Base-by-base conservation (phyloP, 2,888 invertebrate genomes). In the Hydrotaea cyrtoneurina region DNA sequence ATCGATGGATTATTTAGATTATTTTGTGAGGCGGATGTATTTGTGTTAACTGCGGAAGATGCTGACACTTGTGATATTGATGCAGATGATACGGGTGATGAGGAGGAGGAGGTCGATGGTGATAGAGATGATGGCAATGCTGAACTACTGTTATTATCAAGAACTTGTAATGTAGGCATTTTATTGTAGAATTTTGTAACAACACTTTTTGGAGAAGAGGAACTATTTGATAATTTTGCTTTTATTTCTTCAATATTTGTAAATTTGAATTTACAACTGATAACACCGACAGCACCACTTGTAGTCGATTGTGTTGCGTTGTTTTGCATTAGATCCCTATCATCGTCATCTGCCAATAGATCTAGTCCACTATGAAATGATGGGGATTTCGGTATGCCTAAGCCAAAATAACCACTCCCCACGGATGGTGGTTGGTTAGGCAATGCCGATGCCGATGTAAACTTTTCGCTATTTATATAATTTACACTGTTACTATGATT, bases 321-420 rank as follows among this genome's bases (percentile, higher is more conserved):
- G 23, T 43, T 71, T 78, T 78, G 26, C 66, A 72, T 71, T 80
- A 82, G 46, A 72, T 74, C 74, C 31, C 66, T 53, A 79, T 86
- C 86, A 66, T 89, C 88, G 78, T 88, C 94, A 88, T 94, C 95
- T 84, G 96, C 96, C 89, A 96, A 96, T 90, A 96, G 94, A 92
- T 97, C 96, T 88, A 97, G 94, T 81, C 96, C 97, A 93, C 96
- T 96, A 93, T 97, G 97, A 93, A 97, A 97, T 91, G 96, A 97
- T 87, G 97, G 97, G 89, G 96, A 96, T 93, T 97, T 97, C 88
- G 97, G 97, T 91, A 97, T 95, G 87, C 96, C 96, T 86, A 95
- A 93, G 89, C 91, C 91, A 89, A 90, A 86, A 78, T 90, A 90
- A 71, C 89, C 88, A 80, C 86, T 78, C 83, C 83, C 86, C 72